These are phyloP conservation scores for Barnardius zonarius DNA, from an alignment of 2,113 vertebrate species.

Conservation along the genomic window DNA sequence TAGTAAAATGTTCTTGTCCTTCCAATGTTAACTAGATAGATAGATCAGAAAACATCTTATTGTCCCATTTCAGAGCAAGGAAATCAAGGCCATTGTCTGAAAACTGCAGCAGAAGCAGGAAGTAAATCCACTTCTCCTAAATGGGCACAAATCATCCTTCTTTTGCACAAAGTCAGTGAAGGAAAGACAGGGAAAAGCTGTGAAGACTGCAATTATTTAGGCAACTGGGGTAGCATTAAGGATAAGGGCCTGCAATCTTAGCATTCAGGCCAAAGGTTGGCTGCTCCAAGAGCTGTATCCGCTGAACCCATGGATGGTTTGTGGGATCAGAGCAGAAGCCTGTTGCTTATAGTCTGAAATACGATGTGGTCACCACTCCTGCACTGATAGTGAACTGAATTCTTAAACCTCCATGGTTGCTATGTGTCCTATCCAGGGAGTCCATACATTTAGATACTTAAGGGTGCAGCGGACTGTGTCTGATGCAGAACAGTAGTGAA, in stretches of 20 bases:
- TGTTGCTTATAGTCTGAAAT: not conserved
- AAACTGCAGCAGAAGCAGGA: conserved; percentile 24
- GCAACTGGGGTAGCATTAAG: not conserved
- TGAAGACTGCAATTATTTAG: not conserved
- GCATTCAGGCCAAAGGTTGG: not conserved
- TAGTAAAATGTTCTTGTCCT: not conserved
- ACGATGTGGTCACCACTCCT: rapidly evolving
- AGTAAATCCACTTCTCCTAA: not conserved
- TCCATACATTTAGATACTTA: not conserved
- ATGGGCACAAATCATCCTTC: not conserved
- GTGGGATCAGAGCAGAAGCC: not conserved
- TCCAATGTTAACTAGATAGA: not conserved
- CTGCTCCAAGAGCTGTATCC: not conserved
- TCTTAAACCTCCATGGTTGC: not conserved
- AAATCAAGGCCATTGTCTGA: conserved; percentile 55
- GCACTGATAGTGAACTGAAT: not conserved
- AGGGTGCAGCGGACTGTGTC: not conserved
- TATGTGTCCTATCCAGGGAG: not conserved
- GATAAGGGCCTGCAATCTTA: not conserved
- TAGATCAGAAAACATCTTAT: conserved; percentile 27
- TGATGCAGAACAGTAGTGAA: not conserved
- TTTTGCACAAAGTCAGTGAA: not conserved
- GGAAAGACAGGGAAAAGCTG: not conserved
- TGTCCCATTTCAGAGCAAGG: conserved; percentile 1
- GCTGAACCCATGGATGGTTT: rapidly evolving